These are phyloP conservation scores for Steinernema hermaphroditum DNA, from an alignment of 2,888 invertebrate species.

Conservation along the genomic window DNA sequence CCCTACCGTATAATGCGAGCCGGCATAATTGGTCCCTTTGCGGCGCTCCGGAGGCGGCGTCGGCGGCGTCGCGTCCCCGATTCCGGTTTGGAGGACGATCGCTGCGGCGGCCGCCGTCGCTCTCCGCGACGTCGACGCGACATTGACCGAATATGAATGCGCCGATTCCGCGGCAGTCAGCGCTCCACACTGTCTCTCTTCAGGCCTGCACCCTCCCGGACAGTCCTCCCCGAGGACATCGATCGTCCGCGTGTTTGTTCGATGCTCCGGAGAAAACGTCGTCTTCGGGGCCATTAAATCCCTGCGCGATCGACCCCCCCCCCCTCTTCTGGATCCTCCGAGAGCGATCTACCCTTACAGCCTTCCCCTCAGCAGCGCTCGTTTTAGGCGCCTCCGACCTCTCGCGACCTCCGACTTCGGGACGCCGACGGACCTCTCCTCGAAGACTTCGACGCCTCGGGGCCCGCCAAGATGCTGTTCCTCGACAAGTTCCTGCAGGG, in stretches of 20 bases:
- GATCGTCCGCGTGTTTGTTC: conserved; percentile 22
- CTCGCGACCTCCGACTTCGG: conserved; percentile 21
- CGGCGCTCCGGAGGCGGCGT: not conserved
- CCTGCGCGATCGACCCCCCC: not conserved
- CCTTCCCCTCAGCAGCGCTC: too few species aligned
- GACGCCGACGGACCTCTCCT: conserved; percentile 17
- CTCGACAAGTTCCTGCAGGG: conserved; percentile 65
- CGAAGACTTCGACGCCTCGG: conserved; percentile 24
- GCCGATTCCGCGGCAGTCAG: conserved; percentile 28
- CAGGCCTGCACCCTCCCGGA: conserved; percentile 25
- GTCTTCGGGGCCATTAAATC: conserved; percentile 5
- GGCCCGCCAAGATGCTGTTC: conserved; percentile 58
- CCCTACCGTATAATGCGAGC: conserved; percentile 17
- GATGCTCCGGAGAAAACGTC: not conserved
- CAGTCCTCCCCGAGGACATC: conserved; percentile 15
- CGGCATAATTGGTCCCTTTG: conserved; percentile 18
- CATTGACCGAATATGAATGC: conserved; percentile 31
- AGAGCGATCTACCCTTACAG: not conserved
- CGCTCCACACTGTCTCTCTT: conserved; percentile 11
- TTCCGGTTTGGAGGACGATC: conserved; percentile 23
- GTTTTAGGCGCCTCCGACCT: conserved; percentile 10
- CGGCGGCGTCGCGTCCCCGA: not conserved
- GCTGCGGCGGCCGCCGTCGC: conserved; percentile 11
- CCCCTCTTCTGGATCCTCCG: too few species aligned
- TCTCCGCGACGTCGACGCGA: conserved; percentile 10